Base-by-base conservation (phyloP, 1,140 invertebrate species). In the Myzus persicae region DNA sequence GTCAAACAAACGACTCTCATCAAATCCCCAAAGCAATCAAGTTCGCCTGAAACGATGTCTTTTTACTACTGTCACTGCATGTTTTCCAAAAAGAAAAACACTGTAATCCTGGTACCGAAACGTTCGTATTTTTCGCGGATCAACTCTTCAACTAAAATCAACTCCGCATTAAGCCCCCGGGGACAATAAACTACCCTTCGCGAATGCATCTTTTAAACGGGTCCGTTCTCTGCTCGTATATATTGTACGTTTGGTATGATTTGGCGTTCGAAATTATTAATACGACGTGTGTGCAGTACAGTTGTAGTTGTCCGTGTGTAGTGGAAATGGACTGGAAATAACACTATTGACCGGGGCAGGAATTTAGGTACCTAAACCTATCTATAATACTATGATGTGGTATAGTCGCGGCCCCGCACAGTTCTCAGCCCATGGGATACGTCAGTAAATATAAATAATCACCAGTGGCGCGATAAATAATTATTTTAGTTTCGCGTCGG, bases 391-490 rank as follows among this genome's bases (percentile, higher is more conserved):
- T n/a, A 59, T 42, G 40, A 26, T 42, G 8, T 48, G 31, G 14
- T 46, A 40, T 82, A n/a, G 40, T 85, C 31, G 31, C 84, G 18
- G 42, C n/a, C 11, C 31, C 59, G 11, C 9, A 67, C 59, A n/a
- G 59, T 76, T n/a, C 7, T 87, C 85, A 36, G 31, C 84, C 42
- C 14, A 14, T 87, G 85, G 85, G 31, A 87, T 87, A n/a, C 44
- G 85, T 87, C 44, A 26, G 44, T 87, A n/a, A 44, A 87, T 44
- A 46, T 87, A 87, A 87, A 87, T 76, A n/a, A 76, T 46, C 85
- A 87, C 31, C 11, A 46, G 31, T 87, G n/a, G 85, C 85, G 2
- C 31, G 31, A 48, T 46, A 46, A 87, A 46, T 87, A 87, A 46
- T 88, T 36, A n/a, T 88, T 88, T 38, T 51, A n/a, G 20, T 88